Percentiles rank a stretch among this genome's conserved stretches.
Evolutionary conservation across 1,140 invertebrate genomes (phyloP).

Genomic region (Hypothenemus hampei): DNA sequence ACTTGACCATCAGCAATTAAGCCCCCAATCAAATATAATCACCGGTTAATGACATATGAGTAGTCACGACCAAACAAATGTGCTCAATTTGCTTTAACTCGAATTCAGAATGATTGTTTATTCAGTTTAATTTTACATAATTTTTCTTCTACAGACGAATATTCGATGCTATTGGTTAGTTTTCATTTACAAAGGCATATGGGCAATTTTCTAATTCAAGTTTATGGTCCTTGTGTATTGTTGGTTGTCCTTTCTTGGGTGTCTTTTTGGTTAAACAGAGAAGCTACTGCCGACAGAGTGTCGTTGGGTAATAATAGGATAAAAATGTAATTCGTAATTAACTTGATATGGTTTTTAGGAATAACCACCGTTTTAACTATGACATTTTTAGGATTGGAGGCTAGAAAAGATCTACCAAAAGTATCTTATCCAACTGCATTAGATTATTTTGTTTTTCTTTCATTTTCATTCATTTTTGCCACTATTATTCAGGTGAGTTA

Average conservation of each 20-base stretch:
- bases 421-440: slow-evolving; percentile 83
- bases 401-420: slow-evolving; percentile 78
- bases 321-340: neutral
- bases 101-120: neutral
- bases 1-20: slow-evolving; percentile 3
- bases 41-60: neutral
- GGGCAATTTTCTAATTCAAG: slow-evolving; percentile 85
- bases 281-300: slow-evolving; percentile 82
- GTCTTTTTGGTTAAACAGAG: slow-evolving; percentile 85
- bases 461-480: slow-evolving; percentile 82
- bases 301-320: slow-evolving; percentile 60
- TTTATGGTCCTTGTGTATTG: slow-evolving; percentile 81
- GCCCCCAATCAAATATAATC: slow-evolving; percentile 1
- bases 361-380: slow-evolving; percentile 85
- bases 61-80: neutral
- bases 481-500: slow-evolving; percentile 73
- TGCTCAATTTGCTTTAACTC: neutral
- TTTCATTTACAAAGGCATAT: slow-evolving; percentile 81
- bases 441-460: slow-evolving; percentile 82
- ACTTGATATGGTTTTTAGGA: slow-evolving; percentile 48
- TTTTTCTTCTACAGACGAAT: slow-evolving; percentile 55
- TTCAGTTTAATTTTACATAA: neutral
- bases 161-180: slow-evolving; percentile 73
- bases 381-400: slow-evolving; percentile 83
- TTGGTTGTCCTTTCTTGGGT: slow-evolving; percentile 87